Evolutionary conservation across 2,113 vertebrate species (phyloP).

Genomic region (Ptychochromis oligacanthus): DNA sequence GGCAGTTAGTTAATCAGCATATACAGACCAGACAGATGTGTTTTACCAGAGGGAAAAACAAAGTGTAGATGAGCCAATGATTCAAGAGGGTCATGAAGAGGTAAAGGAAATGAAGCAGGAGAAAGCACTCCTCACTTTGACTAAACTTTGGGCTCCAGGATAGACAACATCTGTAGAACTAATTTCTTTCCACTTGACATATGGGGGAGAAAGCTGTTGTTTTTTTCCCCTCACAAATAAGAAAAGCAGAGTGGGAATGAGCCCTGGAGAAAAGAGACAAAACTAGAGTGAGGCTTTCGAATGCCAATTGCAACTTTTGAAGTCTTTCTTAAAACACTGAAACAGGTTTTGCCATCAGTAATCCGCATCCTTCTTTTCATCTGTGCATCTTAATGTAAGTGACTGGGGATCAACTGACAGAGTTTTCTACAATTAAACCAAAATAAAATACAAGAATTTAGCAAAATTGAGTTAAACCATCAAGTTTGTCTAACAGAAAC

Average conservation of each 20-base stretch:
- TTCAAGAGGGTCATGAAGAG: conserved; percentile 38
- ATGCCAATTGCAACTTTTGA: neutral
- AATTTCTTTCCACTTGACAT: conserved; percentile 5
- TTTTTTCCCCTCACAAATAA: neutral
- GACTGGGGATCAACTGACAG: neutral
- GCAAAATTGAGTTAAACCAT: neutral
- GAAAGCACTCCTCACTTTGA: neutral
- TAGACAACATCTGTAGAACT: conserved; percentile 64
- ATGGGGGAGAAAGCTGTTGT: neutral
- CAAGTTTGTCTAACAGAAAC: neutral
- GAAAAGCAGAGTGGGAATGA: neutral
- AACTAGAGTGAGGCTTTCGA: neutral
- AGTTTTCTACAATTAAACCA: neutral
- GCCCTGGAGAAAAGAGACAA: neutral
- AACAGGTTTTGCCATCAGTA: neutral
- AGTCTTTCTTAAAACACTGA: neutral
- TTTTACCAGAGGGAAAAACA: neutral
- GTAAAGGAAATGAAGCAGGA: conserved; percentile 31
- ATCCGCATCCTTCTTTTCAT: neutral
- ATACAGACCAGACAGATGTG: neutral
- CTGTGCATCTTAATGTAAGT: neutral
- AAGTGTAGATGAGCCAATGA: neutral
- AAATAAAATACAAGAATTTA: neutral
- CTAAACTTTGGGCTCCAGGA: conserved; percentile 17
- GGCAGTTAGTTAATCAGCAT: conserved; percentile 15